Conservation (phyloP, 2,888 invertebrate genomes). For the Cylloceria caligata region DNA sequence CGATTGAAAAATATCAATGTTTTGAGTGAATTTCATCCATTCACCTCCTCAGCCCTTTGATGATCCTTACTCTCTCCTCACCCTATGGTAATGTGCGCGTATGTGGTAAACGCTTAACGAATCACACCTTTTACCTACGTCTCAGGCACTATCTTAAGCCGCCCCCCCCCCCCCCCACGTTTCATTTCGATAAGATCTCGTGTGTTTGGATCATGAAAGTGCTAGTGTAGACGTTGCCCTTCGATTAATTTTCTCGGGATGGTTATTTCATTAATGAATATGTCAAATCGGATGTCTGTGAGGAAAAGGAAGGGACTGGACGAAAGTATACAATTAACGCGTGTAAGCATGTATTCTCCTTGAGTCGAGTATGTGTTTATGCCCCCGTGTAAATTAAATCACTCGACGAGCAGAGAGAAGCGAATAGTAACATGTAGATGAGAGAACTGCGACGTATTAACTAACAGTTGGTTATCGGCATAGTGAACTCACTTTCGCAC, state of each 20-base stretch:
- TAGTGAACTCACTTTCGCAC: neutral
- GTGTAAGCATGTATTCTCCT: neutral
- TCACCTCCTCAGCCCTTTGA: no score
- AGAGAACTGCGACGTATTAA: conserved; percentile 14
- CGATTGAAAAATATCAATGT: no score
- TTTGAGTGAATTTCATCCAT: no score
- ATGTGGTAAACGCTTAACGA: no score
- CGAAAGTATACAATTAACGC: conserved; percentile 7
- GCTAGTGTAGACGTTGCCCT: conserved; percentile 33
- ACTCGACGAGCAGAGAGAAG: neutral
- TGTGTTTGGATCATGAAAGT: conserved; percentile 42
- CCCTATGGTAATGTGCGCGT: no score
- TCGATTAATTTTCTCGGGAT: conserved; percentile 28
- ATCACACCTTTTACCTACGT: no score
- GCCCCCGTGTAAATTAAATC: conserved; percentile 3
- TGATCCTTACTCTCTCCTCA: no score
- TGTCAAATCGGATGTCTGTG: no score
- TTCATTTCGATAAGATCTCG: conserved; percentile 20
- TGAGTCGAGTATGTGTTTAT: neutral
- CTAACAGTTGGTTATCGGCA: neutral
- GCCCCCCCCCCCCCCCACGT: no score
- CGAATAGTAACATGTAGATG: neutral
- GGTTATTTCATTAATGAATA: conserved; percentile 6
- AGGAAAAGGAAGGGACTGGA: neutral
- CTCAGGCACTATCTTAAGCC: no score